These are phyloP conservation scores for Paedocypris micromegethes DNA, from an alignment of 2,797 vertebrate species.

Conservation along the genomic window DNA sequence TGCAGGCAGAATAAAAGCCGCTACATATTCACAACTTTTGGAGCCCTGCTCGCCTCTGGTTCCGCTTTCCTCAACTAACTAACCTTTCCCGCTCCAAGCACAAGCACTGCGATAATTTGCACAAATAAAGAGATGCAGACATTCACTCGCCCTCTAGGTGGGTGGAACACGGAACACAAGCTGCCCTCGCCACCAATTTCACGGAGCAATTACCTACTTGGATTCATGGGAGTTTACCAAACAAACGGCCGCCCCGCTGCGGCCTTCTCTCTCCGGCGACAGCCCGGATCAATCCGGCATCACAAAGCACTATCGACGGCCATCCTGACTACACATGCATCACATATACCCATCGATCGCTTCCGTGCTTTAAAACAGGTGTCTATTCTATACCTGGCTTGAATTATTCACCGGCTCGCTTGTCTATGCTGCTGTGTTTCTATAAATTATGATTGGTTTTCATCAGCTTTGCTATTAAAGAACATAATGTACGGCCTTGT, in stretches of 20 bases:
- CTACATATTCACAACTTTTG: too few species aligned
- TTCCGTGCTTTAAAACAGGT: conserved; percentile 33
- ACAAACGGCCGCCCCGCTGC: conserved; percentile 87
- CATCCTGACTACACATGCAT: conserved; percentile 17
- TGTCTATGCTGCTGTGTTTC: conserved; percentile 39
- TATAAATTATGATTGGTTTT: conserved; percentile 39
- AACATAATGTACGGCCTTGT: conserved; percentile 80
- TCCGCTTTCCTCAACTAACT: conserved; percentile 60
- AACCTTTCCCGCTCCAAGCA: conserved; percentile 74
- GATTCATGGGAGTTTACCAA: conserved; percentile 93
- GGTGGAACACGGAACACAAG: conserved; percentile 78
- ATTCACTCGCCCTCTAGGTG: conserved; percentile 77
- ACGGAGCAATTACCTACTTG: conserved; percentile 93
- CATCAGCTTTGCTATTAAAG: conserved; percentile 67
- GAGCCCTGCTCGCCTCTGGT: too few species aligned
- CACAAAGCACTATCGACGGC: conserved; percentile 80
- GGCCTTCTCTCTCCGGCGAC: conserved; percentile 76
- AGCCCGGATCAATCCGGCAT: conserved; percentile 82
- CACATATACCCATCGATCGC: conserved; percentile 38
- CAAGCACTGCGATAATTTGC: conserved; percentile 74
- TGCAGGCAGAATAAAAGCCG: too few species aligned
- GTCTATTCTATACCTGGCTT: conserved; percentile 40
- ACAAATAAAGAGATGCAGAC: conserved; percentile 78
- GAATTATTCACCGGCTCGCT: conserved; percentile 38
- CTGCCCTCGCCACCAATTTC: conserved; percentile 86